phyloP scores from a whole-genome alignment of 2,888 invertebrate species.

The Polietes domitor region DNA sequence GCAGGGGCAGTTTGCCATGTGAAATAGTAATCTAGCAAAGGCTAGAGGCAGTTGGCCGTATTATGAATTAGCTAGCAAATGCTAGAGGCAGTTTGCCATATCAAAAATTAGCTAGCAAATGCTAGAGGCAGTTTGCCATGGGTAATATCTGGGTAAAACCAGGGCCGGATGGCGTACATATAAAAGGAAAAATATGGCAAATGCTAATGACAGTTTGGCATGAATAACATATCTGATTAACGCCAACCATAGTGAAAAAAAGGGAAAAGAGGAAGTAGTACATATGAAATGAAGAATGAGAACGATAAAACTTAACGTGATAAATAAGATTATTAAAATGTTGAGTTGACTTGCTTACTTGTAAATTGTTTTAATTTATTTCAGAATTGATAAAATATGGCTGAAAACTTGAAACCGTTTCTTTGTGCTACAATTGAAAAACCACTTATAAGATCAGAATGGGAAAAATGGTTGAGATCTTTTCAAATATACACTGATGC shows the following conservation, averaged over 20 bases:
- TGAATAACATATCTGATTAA: not conserved
- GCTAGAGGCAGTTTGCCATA: conserved; percentile 31
- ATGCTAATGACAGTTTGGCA: no score
- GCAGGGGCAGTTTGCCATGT: conserved; percentile 6
- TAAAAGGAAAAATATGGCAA: not conserved
- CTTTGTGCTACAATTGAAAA: conserved; percentile 48
- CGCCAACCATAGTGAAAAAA: not conserved
- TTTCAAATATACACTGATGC: conserved; percentile 21
- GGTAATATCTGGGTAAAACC: conserved; percentile 5
- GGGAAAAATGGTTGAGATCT: conserved; percentile 54
- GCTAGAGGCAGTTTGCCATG: conserved; percentile 21
- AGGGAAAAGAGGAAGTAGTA: not conserved
- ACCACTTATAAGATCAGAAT: conserved; percentile 50
- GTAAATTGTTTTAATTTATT: conserved; percentile 13
- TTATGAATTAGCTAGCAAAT: conserved; percentile 9
- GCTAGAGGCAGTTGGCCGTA: conserved; percentile 24
- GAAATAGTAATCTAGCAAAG: conserved; percentile 19
- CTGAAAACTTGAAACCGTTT: conserved; percentile 50
- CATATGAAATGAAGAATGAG: not conserved
- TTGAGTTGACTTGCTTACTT: not conserved
- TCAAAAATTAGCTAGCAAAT: conserved; percentile 4
- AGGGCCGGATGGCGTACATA: conserved; percentile 12
- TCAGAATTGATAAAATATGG: conserved; percentile 4
- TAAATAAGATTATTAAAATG: conserved; percentile 3
- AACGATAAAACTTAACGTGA: not conserved